Base-by-base conservation (phyloP, 2,797 vertebrate species). In the Argentina silus region DNA sequence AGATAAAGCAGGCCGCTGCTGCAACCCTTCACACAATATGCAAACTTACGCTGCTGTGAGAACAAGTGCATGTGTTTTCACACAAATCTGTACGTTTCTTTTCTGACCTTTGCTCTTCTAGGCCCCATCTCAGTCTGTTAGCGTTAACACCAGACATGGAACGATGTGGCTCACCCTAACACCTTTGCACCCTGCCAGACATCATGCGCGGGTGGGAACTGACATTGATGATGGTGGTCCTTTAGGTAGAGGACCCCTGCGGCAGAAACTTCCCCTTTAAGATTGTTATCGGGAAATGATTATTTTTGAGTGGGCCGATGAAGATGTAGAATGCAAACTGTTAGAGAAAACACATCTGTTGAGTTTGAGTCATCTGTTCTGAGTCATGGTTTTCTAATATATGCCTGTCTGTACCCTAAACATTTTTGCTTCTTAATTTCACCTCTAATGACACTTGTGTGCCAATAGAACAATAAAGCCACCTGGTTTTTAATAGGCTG, bases 1-100 rank as follows among this genome's bases (percentile, higher is more conserved):
- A 77, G 82, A 78, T 44, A 48, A 60, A 43, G 56, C 62, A 7
- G 72, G 86, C 81, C 84, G 80, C 82, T 78, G 82, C 74, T 73
- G 72, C 65, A 57, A n/a, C n/a, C 15, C 69, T 82, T 36, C 77
- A 47, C 55, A 42, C 78, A 44, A 70, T 15, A 56, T 82, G 81
- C 83, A 82, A 75, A 69, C 67, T 67, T 7, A 44, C 14, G 44
- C 19, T 6, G 60, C 48, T 51, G 2, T 6, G 48, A 64, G 50
- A 69, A 11, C 74, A 80, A 77, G 72, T 50, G n/a, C n/a, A n/a
- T 59, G 15, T 63, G 42, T 63, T 9, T 14, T 15, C 7, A 63
- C 6, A n/a, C n/a, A 67, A 8, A 53, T 17, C 3, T 15, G 7
- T 51, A 14, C 47, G 12, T 61, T 72, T 81, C 78, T 78, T 79